Evolutionary conservation across 2,797 vertebrate genomes (phyloP), one percentile per base, ranked within the genome.

Genomic region (Selene dorsalis): DNA sequence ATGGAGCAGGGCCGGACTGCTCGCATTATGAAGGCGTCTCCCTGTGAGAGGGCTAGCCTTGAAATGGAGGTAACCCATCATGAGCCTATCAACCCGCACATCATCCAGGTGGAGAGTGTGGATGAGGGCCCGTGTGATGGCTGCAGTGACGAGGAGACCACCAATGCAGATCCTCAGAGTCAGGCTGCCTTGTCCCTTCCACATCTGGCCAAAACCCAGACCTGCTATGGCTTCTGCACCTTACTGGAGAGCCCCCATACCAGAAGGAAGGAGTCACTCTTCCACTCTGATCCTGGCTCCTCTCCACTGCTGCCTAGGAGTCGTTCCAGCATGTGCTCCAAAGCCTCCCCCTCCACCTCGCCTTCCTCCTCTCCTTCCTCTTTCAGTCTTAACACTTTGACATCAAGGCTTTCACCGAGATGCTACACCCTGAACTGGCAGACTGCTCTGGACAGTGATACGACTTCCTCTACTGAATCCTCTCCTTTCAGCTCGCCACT

Each of bases 191-290:
- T 96, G 64, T 96, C 95, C 2, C 91, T 96, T 71, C 95, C 95
- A 0, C 95, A 96, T 64, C 69, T 96, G 77, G 93, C 94, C 69
- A 95, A 94, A 89, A 90, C 93, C 14, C 97, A 91, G 87, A 97
- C 96, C 56, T 96, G 96, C 75, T 99, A 99, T 0, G 98, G 98
- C 48, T 99, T 99, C 89, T 99, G 96, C 87, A 95, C 96, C 5
- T 89, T 99, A 77, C 92, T 98, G 71, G 97, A 99, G 92, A 98
- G 97, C 73, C 98, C 97, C 8, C 96, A 98, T 90, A 98, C 96
- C 24, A 93, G 97, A 66, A 94, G 96, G 53, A 99, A 97, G 84
- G 97, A 98, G 89, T 98, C 97, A 0, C 95, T 98, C 80, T 97
- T 96, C 94, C 95, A 97, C 22, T 83, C 92, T 0, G 94, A 96